phyloP scores from a whole-genome alignment of 2,113 vertebrate genomes.

The Microcebus griseorufus region DNA sequence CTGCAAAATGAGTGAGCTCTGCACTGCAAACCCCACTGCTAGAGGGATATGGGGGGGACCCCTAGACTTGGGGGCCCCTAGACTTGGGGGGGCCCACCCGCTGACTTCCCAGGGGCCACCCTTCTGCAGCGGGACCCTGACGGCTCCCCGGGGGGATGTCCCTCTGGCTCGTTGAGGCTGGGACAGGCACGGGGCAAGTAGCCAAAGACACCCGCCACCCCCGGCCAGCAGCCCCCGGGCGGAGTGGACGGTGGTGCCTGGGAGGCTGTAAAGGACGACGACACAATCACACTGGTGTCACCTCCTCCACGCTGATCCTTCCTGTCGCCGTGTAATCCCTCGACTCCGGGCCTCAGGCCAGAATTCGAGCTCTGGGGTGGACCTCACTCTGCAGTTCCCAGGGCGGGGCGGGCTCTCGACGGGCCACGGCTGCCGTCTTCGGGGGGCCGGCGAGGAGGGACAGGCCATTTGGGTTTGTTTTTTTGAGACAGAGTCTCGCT shows the following conservation, averaged over 20 bases:
- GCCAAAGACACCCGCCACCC: too few species aligned
- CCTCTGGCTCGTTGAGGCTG: not conserved
- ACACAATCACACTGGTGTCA: accelerated
- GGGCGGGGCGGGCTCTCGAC: not conserved
- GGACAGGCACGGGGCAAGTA: not conserved
- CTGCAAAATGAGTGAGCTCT: not conserved
- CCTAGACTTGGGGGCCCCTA: not conserved
- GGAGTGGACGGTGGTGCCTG: accelerated
- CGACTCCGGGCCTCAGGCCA: not conserved
- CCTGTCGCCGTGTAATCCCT: accelerated
- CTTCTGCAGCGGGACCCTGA: not conserved
- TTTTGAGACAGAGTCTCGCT: too few species aligned
- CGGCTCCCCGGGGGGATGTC: not conserved
- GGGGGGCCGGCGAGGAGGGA: not conserved
- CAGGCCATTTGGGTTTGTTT: not conserved
- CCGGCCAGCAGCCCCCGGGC: not conserved
- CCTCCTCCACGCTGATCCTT: not conserved
- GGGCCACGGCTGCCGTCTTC: not conserved
- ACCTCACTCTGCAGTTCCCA: not conserved
- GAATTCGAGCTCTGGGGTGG: not conserved
- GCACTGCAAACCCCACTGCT: not conserved
- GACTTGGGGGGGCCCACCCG: too few species aligned
- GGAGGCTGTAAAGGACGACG: not conserved
- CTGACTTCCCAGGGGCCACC: not conserved
- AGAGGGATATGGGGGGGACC: accelerated